phyloP scores from a whole-genome alignment of 2,888 invertebrate species.

The Agrotis clavis region DNA sequence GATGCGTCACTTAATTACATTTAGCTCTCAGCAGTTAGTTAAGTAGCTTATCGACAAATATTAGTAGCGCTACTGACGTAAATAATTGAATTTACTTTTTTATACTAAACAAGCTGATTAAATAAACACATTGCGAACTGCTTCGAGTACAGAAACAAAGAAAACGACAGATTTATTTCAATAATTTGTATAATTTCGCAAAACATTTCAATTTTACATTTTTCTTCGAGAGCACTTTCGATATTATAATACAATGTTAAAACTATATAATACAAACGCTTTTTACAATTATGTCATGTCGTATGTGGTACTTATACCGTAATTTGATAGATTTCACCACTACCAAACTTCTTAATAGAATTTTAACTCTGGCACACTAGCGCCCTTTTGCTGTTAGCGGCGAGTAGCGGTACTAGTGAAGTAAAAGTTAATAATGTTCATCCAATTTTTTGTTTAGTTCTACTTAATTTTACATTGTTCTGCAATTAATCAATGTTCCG shows the following conservation, averaged over 20 bases:
- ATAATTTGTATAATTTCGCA: constrained; percentile 81
- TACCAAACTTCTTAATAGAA: constrained; percentile 21
- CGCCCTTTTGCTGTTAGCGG: constrained; percentile 17
- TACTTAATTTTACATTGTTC: constrained; percentile 1
- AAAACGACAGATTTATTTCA: constrained; percentile 58
- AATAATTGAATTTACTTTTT: not conserved
- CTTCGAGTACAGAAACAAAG: not conserved
- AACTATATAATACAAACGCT: constrained; percentile 87
- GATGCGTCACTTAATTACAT: constrained; percentile 9
- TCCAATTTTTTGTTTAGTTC: too few relatives aligned
- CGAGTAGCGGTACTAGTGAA: constrained; percentile 30
- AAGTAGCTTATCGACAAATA: constrained; percentile 8
- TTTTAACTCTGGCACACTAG: not conserved
- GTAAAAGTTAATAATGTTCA: too few relatives aligned
- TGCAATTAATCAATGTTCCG: not conserved
- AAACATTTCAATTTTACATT: constrained; percentile 81
- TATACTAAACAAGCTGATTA: not conserved
- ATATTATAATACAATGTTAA: constrained; percentile 79
- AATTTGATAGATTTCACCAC: constrained; percentile 45
- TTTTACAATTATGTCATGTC: constrained; percentile 88
- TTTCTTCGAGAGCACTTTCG: constrained; percentile 79
- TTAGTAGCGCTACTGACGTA: constrained; percentile 1
- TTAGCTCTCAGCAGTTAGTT: not conserved
- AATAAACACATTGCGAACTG: not conserved
- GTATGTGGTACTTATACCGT: constrained; percentile 78